phyloP scores from a whole-genome alignment of 2,888 invertebrate genomes.

The Amitus sp. region DNA sequence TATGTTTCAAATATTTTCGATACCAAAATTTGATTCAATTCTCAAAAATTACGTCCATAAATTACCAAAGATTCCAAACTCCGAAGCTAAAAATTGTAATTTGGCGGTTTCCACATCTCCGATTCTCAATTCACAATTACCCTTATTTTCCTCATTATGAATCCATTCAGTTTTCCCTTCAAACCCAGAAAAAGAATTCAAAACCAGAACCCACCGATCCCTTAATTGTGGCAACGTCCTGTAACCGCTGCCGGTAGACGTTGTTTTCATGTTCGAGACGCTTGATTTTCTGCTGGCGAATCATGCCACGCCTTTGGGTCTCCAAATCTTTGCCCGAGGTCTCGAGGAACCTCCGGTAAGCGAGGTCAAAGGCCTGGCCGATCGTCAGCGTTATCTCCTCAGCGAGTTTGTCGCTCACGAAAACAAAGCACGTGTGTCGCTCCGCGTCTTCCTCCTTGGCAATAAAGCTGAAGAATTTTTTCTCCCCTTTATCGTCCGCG shows the following conservation, averaged over 20 bases:
- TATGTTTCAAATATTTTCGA: too few relatives aligned
- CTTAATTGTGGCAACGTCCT: slow-evolving; percentile 72
- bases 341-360: slow-evolving; percentile 93
- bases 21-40: too few relatives aligned
- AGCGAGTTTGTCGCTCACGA: slow-evolving; percentile 95
- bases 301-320: slow-evolving; percentile 79
- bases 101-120: too few relatives aligned
- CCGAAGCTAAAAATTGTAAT: too few relatives aligned
- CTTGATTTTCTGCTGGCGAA: slow-evolving; percentile 87
- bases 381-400: slow-evolving; percentile 98
- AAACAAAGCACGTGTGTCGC: slow-evolving; percentile 95
- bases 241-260: slow-evolving; percentile 82
- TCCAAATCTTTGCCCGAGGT: slow-evolving; percentile 91
- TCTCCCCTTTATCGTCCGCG: slow-evolving; percentile 98
- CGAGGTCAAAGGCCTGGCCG: slow-evolving; percentile 98
- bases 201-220: slow-evolving; percentile 60
- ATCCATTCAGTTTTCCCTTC: too few relatives aligned
- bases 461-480: slow-evolving; percentile 96
- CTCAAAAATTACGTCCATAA: too few relatives aligned
- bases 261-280: slow-evolving; percentile 87
- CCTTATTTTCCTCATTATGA: too few relatives aligned
- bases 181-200: background rate
- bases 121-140: too few relatives aligned
- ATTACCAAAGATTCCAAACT: too few relatives aligned
- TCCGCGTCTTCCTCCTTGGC: slow-evolving; percentile 82